A percentile compares a stretch with the other conserved stretches of the same genome.
phyloP scores from a whole-genome alignment of 2,113 vertebrate species.

The Psophia crepitans region DNA sequence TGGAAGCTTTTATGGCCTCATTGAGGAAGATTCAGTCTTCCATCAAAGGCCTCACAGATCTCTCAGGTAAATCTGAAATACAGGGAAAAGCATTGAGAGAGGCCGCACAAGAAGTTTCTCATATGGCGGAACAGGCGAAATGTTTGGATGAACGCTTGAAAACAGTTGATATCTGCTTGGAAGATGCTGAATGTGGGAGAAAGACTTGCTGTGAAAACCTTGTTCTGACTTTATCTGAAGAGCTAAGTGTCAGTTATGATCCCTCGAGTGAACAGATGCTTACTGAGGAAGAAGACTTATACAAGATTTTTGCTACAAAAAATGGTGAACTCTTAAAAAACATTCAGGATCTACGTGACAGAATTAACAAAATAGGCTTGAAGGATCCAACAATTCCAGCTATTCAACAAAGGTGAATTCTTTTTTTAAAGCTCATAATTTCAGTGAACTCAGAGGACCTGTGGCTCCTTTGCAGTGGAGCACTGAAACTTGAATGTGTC shows the following conservation, averaged over 20 bases:
- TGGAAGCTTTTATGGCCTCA: conserved; percentile 84
- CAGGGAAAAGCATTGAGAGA: conserved; percentile 56
- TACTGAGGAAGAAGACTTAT: conserved; percentile 65
- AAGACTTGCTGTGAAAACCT: conserved; percentile 81
- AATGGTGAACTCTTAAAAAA: conserved; percentile 75
- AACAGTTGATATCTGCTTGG: conserved; percentile 69
- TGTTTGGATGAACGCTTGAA: conserved; percentile 80
- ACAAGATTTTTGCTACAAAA: conserved; percentile 70
- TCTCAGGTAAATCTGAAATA: conserved; percentile 5
- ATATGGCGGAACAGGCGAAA: conserved; percentile 79
- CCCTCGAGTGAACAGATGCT: conserved; percentile 52
- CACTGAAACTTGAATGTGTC: neutral
- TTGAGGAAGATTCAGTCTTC: conserved; percentile 76
- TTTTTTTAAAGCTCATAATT: neutral
- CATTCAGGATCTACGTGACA: conserved; percentile 78
- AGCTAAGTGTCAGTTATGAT: conserved; percentile 20
- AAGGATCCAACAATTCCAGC: conserved; percentile 89
- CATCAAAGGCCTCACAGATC: conserved; percentile 29
- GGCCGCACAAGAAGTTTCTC: conserved; percentile 68
- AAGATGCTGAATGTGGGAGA: conserved; percentile 67
- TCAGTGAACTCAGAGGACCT: neutral
- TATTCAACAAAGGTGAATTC: conserved; percentile 83
- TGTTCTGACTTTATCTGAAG: conserved; percentile 64
- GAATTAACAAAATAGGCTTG: conserved; percentile 77
- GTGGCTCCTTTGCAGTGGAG: neutral